Evolutionary conservation across 2,113 vertebrate genomes (phyloP).

Genomic region (Austrofundulus limnaeus): DNA sequence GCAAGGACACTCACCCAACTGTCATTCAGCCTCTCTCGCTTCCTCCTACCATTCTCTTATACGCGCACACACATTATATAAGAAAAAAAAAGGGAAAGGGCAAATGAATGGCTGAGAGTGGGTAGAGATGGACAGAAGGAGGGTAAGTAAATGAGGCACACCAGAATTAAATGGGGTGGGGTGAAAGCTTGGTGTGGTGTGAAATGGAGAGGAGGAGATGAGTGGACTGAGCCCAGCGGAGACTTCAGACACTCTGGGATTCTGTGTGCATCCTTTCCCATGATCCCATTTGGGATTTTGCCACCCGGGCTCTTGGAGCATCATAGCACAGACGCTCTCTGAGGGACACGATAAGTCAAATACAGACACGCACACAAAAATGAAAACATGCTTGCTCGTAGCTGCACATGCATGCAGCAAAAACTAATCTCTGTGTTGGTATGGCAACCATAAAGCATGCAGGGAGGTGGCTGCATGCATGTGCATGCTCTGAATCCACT

Average conservation of each 20-base stretch:
- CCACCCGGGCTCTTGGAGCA: conserved; percentile 49
- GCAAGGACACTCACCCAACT: conserved; percentile 53
- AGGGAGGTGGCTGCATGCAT: conserved; percentile 16
- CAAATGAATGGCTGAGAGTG: conserved; percentile 40
- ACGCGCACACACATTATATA: conserved; percentile 8
- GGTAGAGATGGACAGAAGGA: conserved; percentile 30
- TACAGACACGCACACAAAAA: conserved; percentile 20
- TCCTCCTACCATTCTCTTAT: neutral
- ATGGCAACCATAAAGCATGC: conserved; percentile 58
- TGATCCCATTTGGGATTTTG: conserved; percentile 60
- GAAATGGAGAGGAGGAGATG: conserved; percentile 32
- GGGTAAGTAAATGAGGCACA: conserved; percentile 24
- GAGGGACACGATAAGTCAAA: conserved; percentile 29
- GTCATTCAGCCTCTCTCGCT: conserved; percentile 34
- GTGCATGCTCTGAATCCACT: conserved; percentile 1
- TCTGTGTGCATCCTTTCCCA: conserved; percentile 35
- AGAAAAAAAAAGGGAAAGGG: conserved; percentile 1
- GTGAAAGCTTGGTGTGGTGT: conserved; percentile 18
- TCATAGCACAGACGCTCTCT: conserved; percentile 39
- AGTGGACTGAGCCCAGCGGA: conserved; percentile 18
- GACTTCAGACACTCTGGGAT: conserved; percentile 48
- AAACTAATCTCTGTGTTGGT: conserved; percentile 51
- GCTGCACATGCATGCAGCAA: conserved; percentile 30
- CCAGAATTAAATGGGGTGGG: conserved; percentile 34
- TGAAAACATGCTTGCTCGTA: conserved; percentile 22